Evolutionary conservation across 1,140 invertebrate genomes (phyloP).

Genomic region (Drosophila orosa): DNA sequence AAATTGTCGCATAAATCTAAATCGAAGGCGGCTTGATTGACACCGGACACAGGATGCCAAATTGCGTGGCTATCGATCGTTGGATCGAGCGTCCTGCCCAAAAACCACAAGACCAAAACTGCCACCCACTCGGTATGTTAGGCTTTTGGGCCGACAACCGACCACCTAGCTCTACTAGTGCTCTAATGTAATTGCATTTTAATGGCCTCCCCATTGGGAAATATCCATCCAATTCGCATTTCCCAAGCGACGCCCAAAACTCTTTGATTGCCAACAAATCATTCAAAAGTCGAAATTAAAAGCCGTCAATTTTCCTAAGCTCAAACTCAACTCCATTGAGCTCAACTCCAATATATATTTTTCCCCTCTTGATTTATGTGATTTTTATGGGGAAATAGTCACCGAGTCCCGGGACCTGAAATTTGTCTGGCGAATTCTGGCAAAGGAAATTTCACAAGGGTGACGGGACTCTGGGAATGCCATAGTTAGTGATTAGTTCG

Average conservation of each 20-base stretch:
- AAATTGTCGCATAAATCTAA: slow-evolving; percentile 64
- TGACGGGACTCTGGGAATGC: not conserved
- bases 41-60: slow-evolving; percentile 67
- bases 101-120: slow-evolving; percentile 17
- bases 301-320: slow-evolving; percentile 37
- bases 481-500: slow-evolving; percentile 3
- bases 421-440: slow-evolving; percentile 23
- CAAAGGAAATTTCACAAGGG: slow-evolving; percentile 28
- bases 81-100: slow-evolving; percentile 8
- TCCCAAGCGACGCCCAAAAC: slow-evolving; percentile 50
- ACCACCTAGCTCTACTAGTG: slow-evolving; percentile 29
- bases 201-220: slow-evolving; percentile 68
- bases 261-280: slow-evolving; percentile 66
- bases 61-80: slow-evolving; percentile 56
- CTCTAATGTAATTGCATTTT: slow-evolving; percentile 71
- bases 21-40: slow-evolving; percentile 61
- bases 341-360: slow-evolving; percentile 9
- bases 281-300: slow-evolving; percentile 68
- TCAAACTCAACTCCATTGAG: slow-evolving; percentile 10
- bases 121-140: slow-evolving; percentile 49
- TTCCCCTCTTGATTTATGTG: slow-evolving; percentile 56
- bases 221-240: slow-evolving; percentile 40
- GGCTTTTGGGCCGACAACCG: slow-evolving; percentile 7
- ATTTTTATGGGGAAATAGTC: slow-evolving; percentile 21
- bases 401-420: slow-evolving; percentile 7